phyloP scores from a whole-genome alignment of 1,140 invertebrate species.

The Gonioctena quinquepunctata region DNA sequence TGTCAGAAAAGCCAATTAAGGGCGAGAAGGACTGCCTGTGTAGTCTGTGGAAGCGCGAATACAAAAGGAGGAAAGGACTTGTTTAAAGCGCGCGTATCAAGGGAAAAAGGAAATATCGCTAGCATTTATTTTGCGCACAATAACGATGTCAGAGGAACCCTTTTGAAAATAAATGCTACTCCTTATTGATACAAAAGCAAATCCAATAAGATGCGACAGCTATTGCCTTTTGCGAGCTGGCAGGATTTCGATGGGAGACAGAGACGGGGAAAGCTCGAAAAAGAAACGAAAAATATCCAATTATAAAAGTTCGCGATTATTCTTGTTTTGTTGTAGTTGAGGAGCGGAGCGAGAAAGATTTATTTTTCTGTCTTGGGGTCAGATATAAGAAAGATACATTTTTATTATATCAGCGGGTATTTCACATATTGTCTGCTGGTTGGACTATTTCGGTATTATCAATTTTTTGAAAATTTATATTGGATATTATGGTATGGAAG shows the following conservation, averaged over 20 bases:
- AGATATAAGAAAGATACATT: too few relatives aligned
- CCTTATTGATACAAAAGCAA: slow-evolving; percentile 40
- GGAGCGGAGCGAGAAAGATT: neutral
- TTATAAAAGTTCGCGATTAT: slow-evolving; percentile 16
- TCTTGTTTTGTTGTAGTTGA: slow-evolving; percentile 9
- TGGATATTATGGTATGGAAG: too few relatives aligned
- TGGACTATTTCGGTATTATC: too few relatives aligned
- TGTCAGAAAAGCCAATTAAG: neutral
- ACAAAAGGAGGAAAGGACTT: slow-evolving; percentile 1
- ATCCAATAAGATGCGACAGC: slow-evolving; percentile 40
- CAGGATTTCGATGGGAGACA: neutral
- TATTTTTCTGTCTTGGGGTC: slow-evolving; percentile 1
- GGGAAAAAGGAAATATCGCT: neutral
- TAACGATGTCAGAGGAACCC: slow-evolving; percentile 30
- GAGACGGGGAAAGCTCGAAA: neutral
- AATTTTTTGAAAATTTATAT: too few relatives aligned
- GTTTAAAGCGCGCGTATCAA: slow-evolving; percentile 1
- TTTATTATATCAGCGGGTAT: too few relatives aligned
- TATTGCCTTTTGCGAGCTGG: slow-evolving; percentile 22
- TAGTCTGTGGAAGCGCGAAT: neutral
- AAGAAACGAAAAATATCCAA: slow-evolving; percentile 27
- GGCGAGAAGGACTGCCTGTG: neutral
- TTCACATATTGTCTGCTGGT: too few relatives aligned
- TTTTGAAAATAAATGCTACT: slow-evolving; percentile 33
- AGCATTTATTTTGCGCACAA: slow-evolving; percentile 31